Evolutionary conservation across 35 echinoderm and acorn worm genomes (phyloP), one percentile per base, ranked within the genome.

Genomic region (Heliocidaris erythrogramma): DNA sequence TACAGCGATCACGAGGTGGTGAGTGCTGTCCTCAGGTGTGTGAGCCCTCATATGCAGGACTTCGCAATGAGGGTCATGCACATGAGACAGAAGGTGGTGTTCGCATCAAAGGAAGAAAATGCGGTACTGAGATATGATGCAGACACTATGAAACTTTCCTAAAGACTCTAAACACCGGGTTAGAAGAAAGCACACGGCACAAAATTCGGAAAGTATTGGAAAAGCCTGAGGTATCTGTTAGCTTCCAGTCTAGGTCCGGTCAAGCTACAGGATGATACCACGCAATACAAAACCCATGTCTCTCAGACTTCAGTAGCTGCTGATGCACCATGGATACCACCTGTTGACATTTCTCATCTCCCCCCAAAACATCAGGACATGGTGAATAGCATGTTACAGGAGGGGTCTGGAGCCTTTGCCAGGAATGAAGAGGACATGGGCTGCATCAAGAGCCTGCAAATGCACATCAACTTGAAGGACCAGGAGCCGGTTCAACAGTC

Each of bases 91-190:
- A 95, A 94, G 49, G 94, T 97, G 47, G 17, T 96, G 5, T 96
- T 97, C 60, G 97, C 95, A 16, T 95, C 94, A 11, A 92, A 96
- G 42, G 97, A 97, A 85, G 95, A 94, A 24, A 11, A 32, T 30
- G 85, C 85, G 13, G 89, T 60, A 3, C 31, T 95, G 2, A 78
- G 32, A 8, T 92, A 95, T 85, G 94, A 95, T 85, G 18, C 30
- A 2, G 17, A 7, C 27, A n/a, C 86, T 9, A 60, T 95, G 11
- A 88, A 52, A 92, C 89, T 5, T 95, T 95, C 59, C 32, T 95
- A n/a, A n/a, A 0, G 30, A 50, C 94, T 18, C 59, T 92, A 13
- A 30, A 71, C 0, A 95, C 60, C 0, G 89, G 90, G 29, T 35
- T 92, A 0, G 89, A 95, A 48, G 69, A 50, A 13, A 84, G 32